Conservation (phyloP, 2,113 vertebrate genomes). For the Aix galericulata region DNA sequence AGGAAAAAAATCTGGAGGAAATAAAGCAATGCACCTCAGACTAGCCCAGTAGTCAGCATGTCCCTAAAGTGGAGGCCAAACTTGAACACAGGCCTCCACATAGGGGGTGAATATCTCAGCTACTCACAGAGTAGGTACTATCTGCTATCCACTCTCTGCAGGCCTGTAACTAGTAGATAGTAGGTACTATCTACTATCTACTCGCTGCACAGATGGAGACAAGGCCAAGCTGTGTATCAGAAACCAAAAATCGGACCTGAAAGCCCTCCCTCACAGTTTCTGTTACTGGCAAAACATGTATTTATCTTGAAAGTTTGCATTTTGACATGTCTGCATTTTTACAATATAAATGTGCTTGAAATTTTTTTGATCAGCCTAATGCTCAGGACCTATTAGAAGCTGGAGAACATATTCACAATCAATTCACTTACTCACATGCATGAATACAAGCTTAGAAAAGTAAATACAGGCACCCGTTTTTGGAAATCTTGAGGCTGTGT, state of each 20-base stretch:
- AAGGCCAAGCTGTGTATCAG: background rate
- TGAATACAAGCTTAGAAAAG: constrained; percentile 56
- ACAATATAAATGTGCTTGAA: constrained; percentile 38
- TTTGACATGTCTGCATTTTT: background rate
- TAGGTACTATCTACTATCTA: background rate
- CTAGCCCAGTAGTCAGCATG: fast-evolving
- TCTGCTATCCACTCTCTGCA: fast-evolving
- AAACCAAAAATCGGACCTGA: background rate
- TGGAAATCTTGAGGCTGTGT: constrained; percentile 28
- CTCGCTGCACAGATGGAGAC: background rate
- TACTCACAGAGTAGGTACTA: background rate
- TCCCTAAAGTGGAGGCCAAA: background rate
- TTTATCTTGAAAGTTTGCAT: constrained; percentile 24
- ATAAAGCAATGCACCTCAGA: background rate
- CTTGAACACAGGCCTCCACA: fast-evolving
- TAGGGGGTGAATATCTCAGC: background rate
- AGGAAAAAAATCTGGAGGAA: background rate
- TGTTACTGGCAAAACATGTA: background rate
- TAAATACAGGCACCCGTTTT: constrained; percentile 59
- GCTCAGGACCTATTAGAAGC: constrained; percentile 38
- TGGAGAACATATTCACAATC: constrained; percentile 22
- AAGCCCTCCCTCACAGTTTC: background rate
- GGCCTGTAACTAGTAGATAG: too few relatives aligned
- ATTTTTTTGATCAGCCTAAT: constrained; percentile 57
- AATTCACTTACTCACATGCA: constrained; percentile 56